A percentile compares a stretch with the other conserved stretches of the same genome.
Conservation (phyloP, 2,113 vertebrate genomes). For the Candoia aspera region DNA sequence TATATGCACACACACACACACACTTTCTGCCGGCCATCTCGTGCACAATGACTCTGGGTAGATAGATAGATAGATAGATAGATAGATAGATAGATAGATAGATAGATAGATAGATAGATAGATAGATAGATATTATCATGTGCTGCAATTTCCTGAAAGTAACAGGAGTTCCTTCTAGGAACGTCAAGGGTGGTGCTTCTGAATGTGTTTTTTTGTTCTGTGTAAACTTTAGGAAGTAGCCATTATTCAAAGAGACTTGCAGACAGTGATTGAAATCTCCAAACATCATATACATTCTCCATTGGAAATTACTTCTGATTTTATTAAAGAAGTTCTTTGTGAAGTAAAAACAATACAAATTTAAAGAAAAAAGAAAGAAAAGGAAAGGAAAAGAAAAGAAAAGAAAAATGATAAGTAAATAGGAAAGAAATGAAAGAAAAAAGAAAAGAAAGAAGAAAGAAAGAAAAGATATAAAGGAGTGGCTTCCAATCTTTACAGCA, state of each 20-base stretch:
- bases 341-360: not conserved
- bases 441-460: not conserved
- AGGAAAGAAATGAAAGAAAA: too few species aligned
- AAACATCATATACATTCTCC: not conserved
- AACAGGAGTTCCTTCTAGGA: not conserved
- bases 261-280: not conserved
- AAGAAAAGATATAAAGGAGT: not conserved
- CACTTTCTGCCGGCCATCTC: too few species aligned
- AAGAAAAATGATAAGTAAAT: too few species aligned
- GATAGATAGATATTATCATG: not conserved
- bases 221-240: not conserved
- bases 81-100: too few species aligned
- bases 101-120: too few species aligned
- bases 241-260: not conserved
- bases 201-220: not conserved
- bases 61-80: too few species aligned
- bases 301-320: not conserved
- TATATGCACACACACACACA: too few species aligned
- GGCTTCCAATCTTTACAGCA: not conserved
- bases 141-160: not conserved
- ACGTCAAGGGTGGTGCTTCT: not conserved
- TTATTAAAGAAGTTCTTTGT: not conserved
- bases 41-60: too few species aligned
- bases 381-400: not conserved
- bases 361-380: not conserved